Conservation (phyloP, 2,888 invertebrate genomes). For the Timema cristinae region DNA sequence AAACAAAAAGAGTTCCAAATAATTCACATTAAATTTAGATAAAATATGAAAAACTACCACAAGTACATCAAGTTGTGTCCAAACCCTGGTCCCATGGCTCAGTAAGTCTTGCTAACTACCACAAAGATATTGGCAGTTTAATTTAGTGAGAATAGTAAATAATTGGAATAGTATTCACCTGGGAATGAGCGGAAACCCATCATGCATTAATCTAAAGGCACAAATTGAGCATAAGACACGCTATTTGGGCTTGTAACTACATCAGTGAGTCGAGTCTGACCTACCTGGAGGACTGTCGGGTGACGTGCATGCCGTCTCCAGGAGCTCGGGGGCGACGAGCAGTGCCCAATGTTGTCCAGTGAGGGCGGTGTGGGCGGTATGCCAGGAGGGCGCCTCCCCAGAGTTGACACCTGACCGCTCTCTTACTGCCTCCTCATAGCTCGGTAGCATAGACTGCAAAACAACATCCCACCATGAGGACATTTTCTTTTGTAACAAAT, state of each 20-base stretch:
- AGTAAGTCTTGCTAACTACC: too few relatives aligned
- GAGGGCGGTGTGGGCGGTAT: conserved; percentile 42
- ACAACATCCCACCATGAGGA: conserved; percentile 16
- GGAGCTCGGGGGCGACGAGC: conserved; percentile 40
- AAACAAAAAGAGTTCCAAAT: too few relatives aligned
- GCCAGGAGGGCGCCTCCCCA: conserved; percentile 18
- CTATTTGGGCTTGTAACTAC: neutral
- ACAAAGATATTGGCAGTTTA: too few relatives aligned
- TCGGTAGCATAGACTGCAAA: conserved; percentile 45
- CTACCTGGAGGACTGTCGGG: conserved; percentile 46
- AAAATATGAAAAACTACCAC: too few relatives aligned
- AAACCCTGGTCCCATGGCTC: neutral
- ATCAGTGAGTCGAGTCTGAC: conserved; percentile 29
- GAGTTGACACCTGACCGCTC: conserved; percentile 38
- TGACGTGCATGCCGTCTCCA: conserved; percentile 40
- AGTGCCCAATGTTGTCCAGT: conserved; percentile 44
- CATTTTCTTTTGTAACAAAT: too few relatives aligned
- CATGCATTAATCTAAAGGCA: too few relatives aligned
- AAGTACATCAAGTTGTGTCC: neutral
- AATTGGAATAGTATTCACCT: too few relatives aligned
- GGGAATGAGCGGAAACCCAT: too few relatives aligned
- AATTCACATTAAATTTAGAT: too few relatives aligned
- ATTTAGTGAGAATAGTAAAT: too few relatives aligned
- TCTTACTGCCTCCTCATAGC: conserved; percentile 51
- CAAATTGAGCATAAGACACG: too few relatives aligned